Conservation (phyloP, 1,140 invertebrate genomes). For the Caenorhabditis brenneri region DNA sequence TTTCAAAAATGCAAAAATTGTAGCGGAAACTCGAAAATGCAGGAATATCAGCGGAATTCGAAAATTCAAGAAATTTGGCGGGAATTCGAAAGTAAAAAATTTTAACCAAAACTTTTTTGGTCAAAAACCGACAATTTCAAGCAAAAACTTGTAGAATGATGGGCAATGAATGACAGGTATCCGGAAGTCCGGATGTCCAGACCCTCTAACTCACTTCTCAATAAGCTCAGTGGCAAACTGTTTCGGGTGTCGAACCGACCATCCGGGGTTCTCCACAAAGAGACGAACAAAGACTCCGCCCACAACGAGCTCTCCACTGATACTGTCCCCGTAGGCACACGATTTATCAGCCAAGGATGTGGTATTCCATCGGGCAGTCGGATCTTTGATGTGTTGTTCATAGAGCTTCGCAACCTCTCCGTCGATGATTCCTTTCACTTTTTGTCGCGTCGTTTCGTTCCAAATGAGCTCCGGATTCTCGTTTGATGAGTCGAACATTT, state of each 20-base stretch:
- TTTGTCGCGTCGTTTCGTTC: constrained; percentile 81
- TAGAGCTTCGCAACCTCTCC: constrained; percentile 54
- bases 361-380: constrained; percentile 70
- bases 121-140: no score
- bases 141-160: no score
- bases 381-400: constrained; percentile 61
- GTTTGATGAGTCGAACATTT: constrained; percentile 75
- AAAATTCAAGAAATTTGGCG: no score
- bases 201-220: constrained; percentile 74
- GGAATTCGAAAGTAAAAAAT: no score
- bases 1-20: no score
- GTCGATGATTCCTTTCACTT: constrained; percentile 73
- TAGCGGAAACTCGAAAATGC: no score
- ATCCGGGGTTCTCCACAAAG: constrained; percentile 91
- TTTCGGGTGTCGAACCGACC: constrained; percentile 82
- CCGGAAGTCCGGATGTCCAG: no score
- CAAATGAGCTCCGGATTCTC: constrained; percentile 99
- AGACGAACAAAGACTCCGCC: constrained; percentile 93
- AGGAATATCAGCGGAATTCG: no score
- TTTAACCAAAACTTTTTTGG: no score
- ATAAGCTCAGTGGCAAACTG: constrained; percentile 76
- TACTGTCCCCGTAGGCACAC: constrained; percentile 67
- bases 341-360: constrained; percentile 70
- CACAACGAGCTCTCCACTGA: constrained; percentile 83
- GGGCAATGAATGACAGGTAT: no score